Conservation (phyloP, 2,113 vertebrate genomes). For the Thalassoma bifasciatum region DNA sequence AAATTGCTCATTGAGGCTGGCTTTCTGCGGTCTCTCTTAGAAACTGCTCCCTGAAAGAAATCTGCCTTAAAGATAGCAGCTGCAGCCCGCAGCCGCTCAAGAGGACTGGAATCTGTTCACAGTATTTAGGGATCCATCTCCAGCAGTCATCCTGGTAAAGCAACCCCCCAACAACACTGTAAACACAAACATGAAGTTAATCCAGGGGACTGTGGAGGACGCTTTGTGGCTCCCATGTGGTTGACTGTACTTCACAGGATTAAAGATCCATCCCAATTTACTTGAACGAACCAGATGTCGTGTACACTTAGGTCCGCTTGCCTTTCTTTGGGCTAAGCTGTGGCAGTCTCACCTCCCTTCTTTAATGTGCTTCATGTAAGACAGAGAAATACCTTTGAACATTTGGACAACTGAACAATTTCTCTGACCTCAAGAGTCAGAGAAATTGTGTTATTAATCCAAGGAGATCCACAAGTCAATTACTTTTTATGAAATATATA, state of each 20-base stretch:
- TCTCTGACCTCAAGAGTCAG: no score
- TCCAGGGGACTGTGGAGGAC: slow-evolving; percentile 27
- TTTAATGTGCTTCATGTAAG: neutral
- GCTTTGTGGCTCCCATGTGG: slow-evolving; percentile 15
- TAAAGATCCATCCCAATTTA: slow-evolving; percentile 25
- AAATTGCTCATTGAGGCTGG: slow-evolving; percentile 78
- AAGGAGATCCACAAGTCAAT: no score
- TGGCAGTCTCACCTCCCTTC: neutral
- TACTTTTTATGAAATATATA: no score
- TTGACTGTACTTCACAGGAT: slow-evolving; percentile 30
- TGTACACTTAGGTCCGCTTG: slow-evolving; percentile 6
- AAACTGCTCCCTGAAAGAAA: slow-evolving; percentile 67
- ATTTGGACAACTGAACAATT: no score
- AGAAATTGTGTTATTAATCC: no score
- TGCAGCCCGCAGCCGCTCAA: slow-evolving; percentile 31
- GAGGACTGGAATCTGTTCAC: slow-evolving; percentile 49
- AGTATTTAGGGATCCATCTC: slow-evolving; percentile 41
- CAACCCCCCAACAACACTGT: slow-evolving; percentile 8
- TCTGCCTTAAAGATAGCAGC: slow-evolving; percentile 55
- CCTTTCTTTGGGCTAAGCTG: slow-evolving; percentile 7
- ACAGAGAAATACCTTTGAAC: no score
- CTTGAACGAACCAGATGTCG: neutral
- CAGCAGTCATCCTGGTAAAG: slow-evolving; percentile 21
- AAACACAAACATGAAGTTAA: slow-evolving; percentile 55
- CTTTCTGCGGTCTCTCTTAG: slow-evolving; percentile 71